Base-by-base conservation (phyloP, 1,140 invertebrate genomes). In the Drosophila pectinifera region DNA sequence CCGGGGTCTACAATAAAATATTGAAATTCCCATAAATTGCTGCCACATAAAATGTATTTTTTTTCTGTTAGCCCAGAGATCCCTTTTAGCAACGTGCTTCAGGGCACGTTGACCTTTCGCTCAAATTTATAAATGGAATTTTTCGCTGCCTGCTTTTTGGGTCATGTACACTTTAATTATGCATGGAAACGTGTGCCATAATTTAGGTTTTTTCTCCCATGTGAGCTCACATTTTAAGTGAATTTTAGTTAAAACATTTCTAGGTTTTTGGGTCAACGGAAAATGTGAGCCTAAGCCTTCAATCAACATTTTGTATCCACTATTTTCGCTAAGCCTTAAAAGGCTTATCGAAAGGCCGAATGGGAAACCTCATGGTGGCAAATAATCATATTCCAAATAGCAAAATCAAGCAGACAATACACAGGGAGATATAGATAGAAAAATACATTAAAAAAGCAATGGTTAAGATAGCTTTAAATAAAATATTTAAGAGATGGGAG, bases 141-240 rank as follows among this genome's bases (percentile, higher is more conserved):
- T 39, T 58, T 72, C 38, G 20, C 42, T 56, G 68, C 55, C 41
- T 24, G 48, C 51, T 57, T 73, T 80, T 80, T 53, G 49, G 78
- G 67, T 49, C 67, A 64, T 67, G 56, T 46, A 43, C 43, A 39
- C 73, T 81, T 81, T 67, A 81, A 81, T 82, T 81, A 81, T 81
- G 67, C 79, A 81, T 72, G 75, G 70, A 54, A 78, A 73, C 75
- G 53, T 67, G 78, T 64, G 74, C 74, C 24, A 65, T 68, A 68
- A 68, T 74, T 64, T 56, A 11, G 31, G 18, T 34, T 48, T 6
- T 20, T 56, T 43, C 39, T 46, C 58, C 26, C 14, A 18, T 38
- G 48, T 10, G 41, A 34, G 43, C 39, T 58, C 34, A 31, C 55
- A 58, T 75, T 75, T 65, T 53, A 65, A 67, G 39, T 75, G 61